phyloP scores from a whole-genome alignment of 1,140 invertebrate species.

The Archivesica marissinica region DNA sequence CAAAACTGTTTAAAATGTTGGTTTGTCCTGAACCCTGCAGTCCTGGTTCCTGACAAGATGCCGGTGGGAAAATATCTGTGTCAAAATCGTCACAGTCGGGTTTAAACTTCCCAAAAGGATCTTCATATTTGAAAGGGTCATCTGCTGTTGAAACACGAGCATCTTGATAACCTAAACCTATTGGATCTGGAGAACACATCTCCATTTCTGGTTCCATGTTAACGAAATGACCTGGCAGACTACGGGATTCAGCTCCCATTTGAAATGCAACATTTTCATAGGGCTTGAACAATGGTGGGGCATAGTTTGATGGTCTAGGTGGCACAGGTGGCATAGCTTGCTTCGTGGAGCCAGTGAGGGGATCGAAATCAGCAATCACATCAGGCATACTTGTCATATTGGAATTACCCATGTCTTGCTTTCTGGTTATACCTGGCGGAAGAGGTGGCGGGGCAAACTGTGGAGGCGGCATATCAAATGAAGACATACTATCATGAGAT shows the following conservation, averaged over 20 bases:
- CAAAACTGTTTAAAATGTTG: background rate
- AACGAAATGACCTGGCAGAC: constrained; percentile 24
- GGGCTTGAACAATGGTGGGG: constrained; percentile 16
- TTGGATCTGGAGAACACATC: background rate
- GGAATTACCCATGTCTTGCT: too few species aligned
- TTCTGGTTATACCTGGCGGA: background rate
- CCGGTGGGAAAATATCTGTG: background rate
- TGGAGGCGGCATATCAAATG: constrained; percentile 60
- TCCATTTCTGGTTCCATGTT: constrained; percentile 31
- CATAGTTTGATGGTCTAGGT: constrained; percentile 48
- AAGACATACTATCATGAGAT: constrained; percentile 4
- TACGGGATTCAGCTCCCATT: constrained; percentile 15
- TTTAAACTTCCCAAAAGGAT: constrained; percentile 63
- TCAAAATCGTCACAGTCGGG: constrained; percentile 34
- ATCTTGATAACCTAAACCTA: constrained; percentile 8
- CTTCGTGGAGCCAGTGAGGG: background rate
- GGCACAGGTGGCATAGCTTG: constrained; percentile 58
- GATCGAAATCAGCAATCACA: constrained; percentile 56
- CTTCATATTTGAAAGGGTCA: constrained; percentile 66
- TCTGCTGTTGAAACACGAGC: constrained; percentile 14
- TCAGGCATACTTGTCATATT: constrained; percentile 29
- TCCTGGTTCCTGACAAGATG: background rate
- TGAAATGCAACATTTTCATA: constrained; percentile 28
- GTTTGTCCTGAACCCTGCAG: background rate
- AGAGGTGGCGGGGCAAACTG: constrained; percentile 66